Evolutionary conservation across 2,797 vertebrate species (phyloP), one percentile per base, ranked within the genome.

Genomic region (Synaphobranchus kaupii): DNA sequence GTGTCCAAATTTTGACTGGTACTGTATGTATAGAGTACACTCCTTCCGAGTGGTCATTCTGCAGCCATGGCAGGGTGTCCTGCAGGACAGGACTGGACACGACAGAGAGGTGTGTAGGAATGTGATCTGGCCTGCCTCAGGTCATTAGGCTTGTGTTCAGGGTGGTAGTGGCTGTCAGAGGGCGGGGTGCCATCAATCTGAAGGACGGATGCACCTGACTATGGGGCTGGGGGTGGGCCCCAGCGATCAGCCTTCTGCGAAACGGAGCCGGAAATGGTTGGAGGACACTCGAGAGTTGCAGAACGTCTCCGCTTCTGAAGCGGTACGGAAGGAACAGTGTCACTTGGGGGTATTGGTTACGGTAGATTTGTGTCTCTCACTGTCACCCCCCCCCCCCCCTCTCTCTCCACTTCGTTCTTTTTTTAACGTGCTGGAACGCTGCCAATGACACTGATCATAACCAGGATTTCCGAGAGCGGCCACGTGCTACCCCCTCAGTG

Each of bases 111-210:
- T 47, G 17, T 80, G 34, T 5, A 8, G 78, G 44, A 81, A 50
- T 81, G 78, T 12, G 44, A 81, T 10, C 47, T n/a, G 78, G 44
- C 78, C 78, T 12, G 78, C 22, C 78, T 81, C 73, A 78, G 34
- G 17, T 78, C 73, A 10, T 78, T 78, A 9, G 39, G 68, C 68
- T 15, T 22, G 73, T 7, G 73, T 25, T 48, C 78, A 81, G 78
- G 20, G 39, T 39, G 71, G 31, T 39, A 25, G 76, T 6, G 39
- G n/a, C 73, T 47, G 76, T 28, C 58, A 20, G 56, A 54, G 12
- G 47, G 86, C 60, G 84, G 66, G 83, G 52, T 6, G 31, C 88
- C 90, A 92, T 91, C 89, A 90, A 91, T 92, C 92, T 91, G 84
- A 82, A 54, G 52, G 87, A 90, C 89, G 88, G 83, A 87, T 89